These are phyloP conservation scores for Tragelaphus buxtoni DNA, from an alignment of 2,113 vertebrate genomes.

Conservation along the genomic window DNA sequence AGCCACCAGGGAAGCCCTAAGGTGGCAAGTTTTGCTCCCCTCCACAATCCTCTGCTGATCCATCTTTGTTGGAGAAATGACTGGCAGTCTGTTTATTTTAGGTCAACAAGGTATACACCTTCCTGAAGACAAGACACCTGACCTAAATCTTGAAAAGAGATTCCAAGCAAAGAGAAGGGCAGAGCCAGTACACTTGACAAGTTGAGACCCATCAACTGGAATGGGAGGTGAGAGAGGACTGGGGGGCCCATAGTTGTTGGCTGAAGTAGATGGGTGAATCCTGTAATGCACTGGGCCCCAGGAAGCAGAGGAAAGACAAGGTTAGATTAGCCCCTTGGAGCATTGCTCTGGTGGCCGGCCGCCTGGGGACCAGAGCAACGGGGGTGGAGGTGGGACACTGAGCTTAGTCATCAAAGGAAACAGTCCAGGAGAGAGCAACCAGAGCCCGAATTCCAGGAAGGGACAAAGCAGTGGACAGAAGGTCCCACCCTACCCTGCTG, in stretches of 20 bases:
- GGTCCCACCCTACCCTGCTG: background rate
- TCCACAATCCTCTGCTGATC: background rate
- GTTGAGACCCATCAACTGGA: background rate
- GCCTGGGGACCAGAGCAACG: background rate
- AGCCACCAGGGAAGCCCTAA: background rate
- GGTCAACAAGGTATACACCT: background rate
- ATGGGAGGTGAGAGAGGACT: background rate
- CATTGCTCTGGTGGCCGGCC: background rate
- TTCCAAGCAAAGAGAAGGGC: background rate
- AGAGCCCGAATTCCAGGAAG: background rate
- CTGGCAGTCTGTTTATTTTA: background rate
- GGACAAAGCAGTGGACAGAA: background rate
- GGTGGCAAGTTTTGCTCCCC: background rate
- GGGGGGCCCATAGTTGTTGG: background rate
- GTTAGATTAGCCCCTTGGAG: background rate
- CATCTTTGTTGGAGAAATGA: background rate
- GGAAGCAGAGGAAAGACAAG: background rate
- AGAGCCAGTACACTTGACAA: background rate
- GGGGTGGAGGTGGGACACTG: background rate
- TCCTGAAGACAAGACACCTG: background rate
- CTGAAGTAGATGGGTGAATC: background rate
- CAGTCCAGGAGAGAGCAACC: background rate
- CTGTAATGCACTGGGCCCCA: background rate
- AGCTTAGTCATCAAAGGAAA: background rate
- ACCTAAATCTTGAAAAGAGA: background rate